Percentiles rank a stretch among this genome's conserved stretches.
These are phyloP conservation scores for Portunus trituberculatus DNA, from an alignment of 1,140 invertebrate species.

Conservation along the genomic window DNA sequence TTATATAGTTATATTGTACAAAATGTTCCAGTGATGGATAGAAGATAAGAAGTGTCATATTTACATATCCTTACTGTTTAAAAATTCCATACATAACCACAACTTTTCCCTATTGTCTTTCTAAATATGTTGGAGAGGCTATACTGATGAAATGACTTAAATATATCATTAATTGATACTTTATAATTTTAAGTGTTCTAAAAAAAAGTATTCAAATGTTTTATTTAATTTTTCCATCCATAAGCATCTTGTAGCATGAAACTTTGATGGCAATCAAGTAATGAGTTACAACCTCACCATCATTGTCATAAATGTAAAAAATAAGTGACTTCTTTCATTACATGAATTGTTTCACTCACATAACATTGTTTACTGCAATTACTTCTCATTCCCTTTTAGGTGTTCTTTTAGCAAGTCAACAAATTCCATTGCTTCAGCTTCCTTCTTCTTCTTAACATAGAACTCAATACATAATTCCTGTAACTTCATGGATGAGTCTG, in stretches of 20 bases:
- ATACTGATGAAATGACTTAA: no score
- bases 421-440: conserved; percentile 71
- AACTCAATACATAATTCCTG: conserved; percentile 73
- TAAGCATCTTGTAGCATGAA: neutral
- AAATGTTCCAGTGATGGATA: neutral
- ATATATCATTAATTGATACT: neutral
- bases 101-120: neutral
- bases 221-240: neutral
- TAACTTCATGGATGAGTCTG: conserved; percentile 60
- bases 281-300: neutral
- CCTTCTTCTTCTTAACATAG: conserved; percentile 76
- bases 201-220: neutral
- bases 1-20: neutral
- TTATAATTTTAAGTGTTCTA: no score
- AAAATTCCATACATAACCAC: neutral
- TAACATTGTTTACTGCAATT: conserved; percentile 16
- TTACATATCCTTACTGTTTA: neutral
- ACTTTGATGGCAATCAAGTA: neutral
- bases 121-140: neutral
- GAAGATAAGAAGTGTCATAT: neutral
- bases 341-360: neutral
- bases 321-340: neutral
- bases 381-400: conserved; percentile 62
- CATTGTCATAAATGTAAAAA: neutral
- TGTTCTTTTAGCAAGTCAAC: conserved; percentile 72